Evolutionary conservation across 2,888 invertebrate genomes (phyloP), one percentile per base, ranked within the genome.

Genomic region (Amphipoea oculea): DNA sequence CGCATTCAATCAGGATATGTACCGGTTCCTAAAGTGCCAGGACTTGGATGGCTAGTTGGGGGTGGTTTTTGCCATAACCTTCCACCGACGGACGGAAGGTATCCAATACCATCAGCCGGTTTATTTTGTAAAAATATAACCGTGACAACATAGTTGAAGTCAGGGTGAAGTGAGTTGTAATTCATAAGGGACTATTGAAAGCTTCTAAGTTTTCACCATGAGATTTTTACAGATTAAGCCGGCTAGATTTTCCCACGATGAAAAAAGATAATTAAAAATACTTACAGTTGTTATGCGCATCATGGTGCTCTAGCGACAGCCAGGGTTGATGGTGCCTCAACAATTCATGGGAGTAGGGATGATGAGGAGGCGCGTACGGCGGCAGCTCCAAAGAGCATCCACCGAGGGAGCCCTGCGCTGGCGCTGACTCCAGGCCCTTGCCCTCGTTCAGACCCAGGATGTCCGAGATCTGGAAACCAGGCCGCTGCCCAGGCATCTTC

Each of bases 391-490:
- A 84, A 4, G 94, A 91, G 73, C 95, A 94, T 4, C 94, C 92
- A 40, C 95, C 94, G 23, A 95, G 88, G 4, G 93, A 82, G 1
- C 90, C 88, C 80, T 92, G 95, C 42, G 95, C 92, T 11, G 95
- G 90, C 17, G 96, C 89, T 3, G 94, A 91, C 89, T 97, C 97
- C 86, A 97, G 91, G 57, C 95, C 94, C 87, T 97, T 95, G 85
- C 97, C 97, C 89, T 98, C 98, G 92, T 99, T 99, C 90, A 99
- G 97, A 90, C 99, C 99, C 92, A 99, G 97, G 92, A 99, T 99
- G 94, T 99, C 99, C 90, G 99, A 98, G 91, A 99, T 99, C 92
- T 99, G 99, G 95, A 99, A 99, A 82, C 99, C 98, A 0, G 98
- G 97, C 89, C 98, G 97, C 92, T 98, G 98, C 75, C 98, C 98